A percentile compares a stretch with the other conserved stretches of the same genome.
Conservation (phyloP, 2,888 invertebrate genomes). For the Mamestra brassicae region DNA sequence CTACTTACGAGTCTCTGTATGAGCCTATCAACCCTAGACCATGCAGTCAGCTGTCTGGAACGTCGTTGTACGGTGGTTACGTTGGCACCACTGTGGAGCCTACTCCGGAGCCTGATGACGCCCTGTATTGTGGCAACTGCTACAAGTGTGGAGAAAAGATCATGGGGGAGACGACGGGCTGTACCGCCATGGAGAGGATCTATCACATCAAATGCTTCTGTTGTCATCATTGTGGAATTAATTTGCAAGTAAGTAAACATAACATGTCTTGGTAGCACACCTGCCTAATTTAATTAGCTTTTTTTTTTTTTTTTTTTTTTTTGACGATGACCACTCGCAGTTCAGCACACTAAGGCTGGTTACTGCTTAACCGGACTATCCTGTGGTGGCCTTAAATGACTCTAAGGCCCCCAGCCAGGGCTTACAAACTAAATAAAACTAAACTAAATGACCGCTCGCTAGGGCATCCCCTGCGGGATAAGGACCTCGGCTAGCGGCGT, state of each 20-base stretch:
- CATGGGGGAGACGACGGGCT: constrained; percentile 98
- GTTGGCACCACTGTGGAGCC: constrained; percentile 95
- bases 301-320: no score
- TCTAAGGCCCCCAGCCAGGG: no score
- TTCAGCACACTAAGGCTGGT: no score
- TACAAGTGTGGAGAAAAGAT: constrained; percentile 98
- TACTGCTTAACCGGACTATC: no score
- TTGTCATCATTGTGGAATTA: constrained; percentile 97
- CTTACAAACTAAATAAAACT: no score
- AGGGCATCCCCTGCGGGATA: no score
- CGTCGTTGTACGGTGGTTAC: constrained; percentile 91
- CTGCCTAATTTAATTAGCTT: not conserved
- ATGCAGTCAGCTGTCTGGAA: constrained; percentile 91
- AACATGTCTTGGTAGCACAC: not conserved
- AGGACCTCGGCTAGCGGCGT: no score
- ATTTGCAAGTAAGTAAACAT: constrained; percentile 91
- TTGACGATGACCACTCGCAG: no score
- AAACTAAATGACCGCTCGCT: no score
- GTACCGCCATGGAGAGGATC: constrained; percentile 99
- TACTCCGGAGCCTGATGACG: constrained; percentile 93
- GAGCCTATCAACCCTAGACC: constrained; percentile 92
- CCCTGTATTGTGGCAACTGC: constrained; percentile 96
- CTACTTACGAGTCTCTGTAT: constrained; percentile 92
- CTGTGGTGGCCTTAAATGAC: no score
- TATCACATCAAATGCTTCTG: constrained; percentile 99